Percentiles rank a stretch among this genome's conserved stretches.
Evolutionary conservation across 23 tunicate genomes (phyloP).

Genomic region (Trididemnum nubilum): DNA sequence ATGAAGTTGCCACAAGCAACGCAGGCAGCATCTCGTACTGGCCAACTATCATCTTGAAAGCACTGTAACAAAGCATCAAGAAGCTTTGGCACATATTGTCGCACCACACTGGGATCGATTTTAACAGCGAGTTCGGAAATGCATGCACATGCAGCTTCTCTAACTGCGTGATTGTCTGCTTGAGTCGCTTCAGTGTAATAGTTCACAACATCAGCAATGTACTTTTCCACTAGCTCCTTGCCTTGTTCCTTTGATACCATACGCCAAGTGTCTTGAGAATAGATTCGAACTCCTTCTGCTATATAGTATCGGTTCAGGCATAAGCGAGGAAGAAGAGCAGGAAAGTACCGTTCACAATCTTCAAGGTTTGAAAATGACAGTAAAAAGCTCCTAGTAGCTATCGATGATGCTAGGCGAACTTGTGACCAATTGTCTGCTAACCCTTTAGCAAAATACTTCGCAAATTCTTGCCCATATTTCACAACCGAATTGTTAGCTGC

Average conservation of each 20-base stretch:
- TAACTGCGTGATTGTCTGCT: constrained; percentile 96
- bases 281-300: constrained; percentile 92
- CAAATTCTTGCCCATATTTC: constrained; percentile 63
- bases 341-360: constrained; percentile 36
- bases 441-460: constrained; percentile 62
- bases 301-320: constrained; percentile 91
- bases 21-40: constrained; percentile 97
- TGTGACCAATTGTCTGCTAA: constrained; percentile 97
- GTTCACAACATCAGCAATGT: constrained; percentile 59
- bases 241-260: constrained; percentile 62
- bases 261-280: constrained; percentile 85
- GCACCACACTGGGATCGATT: constrained; percentile 34
- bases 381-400: constrained; percentile 71
- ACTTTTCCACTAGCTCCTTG: constrained; percentile 67
- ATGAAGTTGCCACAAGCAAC: constrained; percentile 92
- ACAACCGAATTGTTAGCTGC: constrained; percentile 26
- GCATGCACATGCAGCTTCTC: constrained; percentile 98
- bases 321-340: constrained; percentile 63
- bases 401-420: constrained; percentile 90
- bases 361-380: constrained; percentile 25
- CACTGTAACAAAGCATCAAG: constrained; percentile 66
- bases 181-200: constrained; percentile 70
- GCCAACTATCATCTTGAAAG: constrained; percentile 97
- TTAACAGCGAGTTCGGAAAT: constrained; percentile 87
- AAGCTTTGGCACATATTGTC: constrained; percentile 26